Percentiles rank a stretch among this genome's conserved stretches.
These are phyloP conservation scores for Sacculina carcini DNA, from an alignment of 2,888 invertebrate genomes.

Conservation along the genomic window DNA sequence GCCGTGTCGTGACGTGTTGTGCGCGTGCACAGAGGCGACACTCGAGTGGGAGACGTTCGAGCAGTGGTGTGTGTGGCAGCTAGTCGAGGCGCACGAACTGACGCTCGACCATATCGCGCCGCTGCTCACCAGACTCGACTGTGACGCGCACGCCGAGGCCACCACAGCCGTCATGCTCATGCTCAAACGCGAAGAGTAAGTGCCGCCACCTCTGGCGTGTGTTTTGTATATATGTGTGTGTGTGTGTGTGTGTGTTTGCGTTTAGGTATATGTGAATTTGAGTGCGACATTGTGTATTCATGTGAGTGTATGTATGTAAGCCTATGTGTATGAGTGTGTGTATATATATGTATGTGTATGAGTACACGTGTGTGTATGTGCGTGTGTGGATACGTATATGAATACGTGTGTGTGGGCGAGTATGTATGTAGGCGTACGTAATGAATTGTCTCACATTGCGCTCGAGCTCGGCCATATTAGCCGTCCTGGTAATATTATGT, in stretches of 20 bases:
- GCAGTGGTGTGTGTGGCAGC: slow-evolving; percentile 89
- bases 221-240: not conserved
- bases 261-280: slow-evolving; percentile 4
- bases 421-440: too few relatives aligned
- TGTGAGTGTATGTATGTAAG: not conserved
- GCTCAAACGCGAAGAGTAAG: slow-evolving; percentile 62
- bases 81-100: slow-evolving; percentile 76
- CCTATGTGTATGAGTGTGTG: slow-evolving; percentile 1
- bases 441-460: too few relatives aligned
- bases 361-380: not conserved
- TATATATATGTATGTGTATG: slow-evolving; percentile 1
- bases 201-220: too few relatives aligned
- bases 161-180: slow-evolving; percentile 64
- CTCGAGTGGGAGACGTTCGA: slow-evolving; percentile 90
- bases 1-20: too few relatives aligned
- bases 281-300: not conserved
- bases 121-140: slow-evolving; percentile 47
- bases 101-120: slow-evolving; percentile 69
- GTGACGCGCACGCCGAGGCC: slow-evolving; percentile 70
- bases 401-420: too few relatives aligned
- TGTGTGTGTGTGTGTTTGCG: too few relatives aligned
- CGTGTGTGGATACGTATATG: too few relatives aligned
- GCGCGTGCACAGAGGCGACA: slow-evolving; percentile 59
- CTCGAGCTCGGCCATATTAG: too few relatives aligned
- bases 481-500: too few relatives aligned